phyloP scores from a whole-genome alignment of 2,888 invertebrate species.

The Erebia ligea region DNA sequence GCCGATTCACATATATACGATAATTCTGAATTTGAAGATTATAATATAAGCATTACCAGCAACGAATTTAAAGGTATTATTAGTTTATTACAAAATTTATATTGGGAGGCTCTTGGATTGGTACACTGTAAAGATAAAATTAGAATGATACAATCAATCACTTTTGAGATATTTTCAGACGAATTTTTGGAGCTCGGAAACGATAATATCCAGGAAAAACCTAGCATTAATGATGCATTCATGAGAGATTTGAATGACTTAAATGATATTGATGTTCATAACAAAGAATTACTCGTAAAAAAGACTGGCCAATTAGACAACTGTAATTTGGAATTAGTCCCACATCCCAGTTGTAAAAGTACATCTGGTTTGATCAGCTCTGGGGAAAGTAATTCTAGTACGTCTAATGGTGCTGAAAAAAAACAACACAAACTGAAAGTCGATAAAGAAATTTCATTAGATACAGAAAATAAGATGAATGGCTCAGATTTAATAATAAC shows the following conservation, averaged over 20 bases:
- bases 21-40: slow-evolving; percentile 36
- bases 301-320: not conserved
- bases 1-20: not conserved
- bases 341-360: not conserved
- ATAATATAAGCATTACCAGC: slow-evolving; percentile 32
- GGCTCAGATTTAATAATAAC: not conserved
- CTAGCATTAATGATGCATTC: not conserved
- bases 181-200: slow-evolving; percentile 9
- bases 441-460: slow-evolving; percentile 34
- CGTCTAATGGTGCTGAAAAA: not conserved
- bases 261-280: not conserved
- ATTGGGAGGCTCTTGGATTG: not conserved
- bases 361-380: slow-evolving; percentile 5
- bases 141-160: not conserved
- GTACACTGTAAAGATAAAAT: not conserved
- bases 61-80: slow-evolving; percentile 36
- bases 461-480: slow-evolving; percentile 1
- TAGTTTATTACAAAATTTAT: not conserved
- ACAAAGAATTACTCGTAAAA: not conserved
- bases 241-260: not conserved
- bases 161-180: not conserved
- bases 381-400: slow-evolving; percentile 1
- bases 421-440: slow-evolving; percentile 36
- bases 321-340: slow-evolving; percentile 17
- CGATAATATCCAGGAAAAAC: not conserved